These are phyloP conservation scores for Prionchulus punctatus DNA, from an alignment of 2,888 invertebrate species.

Conservation along the genomic window DNA sequence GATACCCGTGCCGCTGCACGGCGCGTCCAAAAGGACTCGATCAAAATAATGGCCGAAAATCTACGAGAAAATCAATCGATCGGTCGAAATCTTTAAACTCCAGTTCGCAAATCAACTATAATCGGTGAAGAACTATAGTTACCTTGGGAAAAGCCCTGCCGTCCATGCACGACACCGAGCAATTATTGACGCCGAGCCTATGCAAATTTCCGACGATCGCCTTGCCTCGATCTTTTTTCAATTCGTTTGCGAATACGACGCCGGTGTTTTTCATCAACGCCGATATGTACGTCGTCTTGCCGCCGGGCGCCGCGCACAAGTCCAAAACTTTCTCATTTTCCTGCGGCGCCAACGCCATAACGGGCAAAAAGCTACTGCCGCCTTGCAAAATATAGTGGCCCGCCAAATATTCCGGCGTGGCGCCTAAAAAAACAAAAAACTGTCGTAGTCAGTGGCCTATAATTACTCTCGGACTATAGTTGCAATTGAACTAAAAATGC, in stretches of 20 bases:
- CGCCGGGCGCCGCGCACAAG: conserved; percentile 95
- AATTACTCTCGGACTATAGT: too few relatives aligned
- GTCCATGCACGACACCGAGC: conserved; percentile 71
- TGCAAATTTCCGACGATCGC: conserved; percentile 89
- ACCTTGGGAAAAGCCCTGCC: conserved; percentile 62
- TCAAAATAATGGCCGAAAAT: conserved; percentile 52
- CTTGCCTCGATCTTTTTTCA: conserved; percentile 63
- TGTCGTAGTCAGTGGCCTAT: too few relatives aligned
- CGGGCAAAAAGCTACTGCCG: conserved; percentile 86
- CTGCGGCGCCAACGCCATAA: conserved; percentile 91
- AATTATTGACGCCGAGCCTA: conserved; percentile 81
- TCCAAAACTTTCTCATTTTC: conserved; percentile 84
- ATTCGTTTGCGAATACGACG: conserved; percentile 83
- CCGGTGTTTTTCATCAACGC: conserved; percentile 97
- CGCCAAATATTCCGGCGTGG: conserved; percentile 94
- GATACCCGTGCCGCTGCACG: conserved; percentile 95
- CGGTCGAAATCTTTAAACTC: neutral
- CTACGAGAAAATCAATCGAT: conserved; percentile 8
- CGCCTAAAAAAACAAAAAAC: conserved; percentile 40
- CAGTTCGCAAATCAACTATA: neutral
- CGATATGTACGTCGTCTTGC: conserved; percentile 91
- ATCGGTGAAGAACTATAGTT: conserved; percentile 13
- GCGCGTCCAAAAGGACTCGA: conserved; percentile 84
- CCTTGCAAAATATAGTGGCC: conserved; percentile 92
- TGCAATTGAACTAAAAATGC: too few relatives aligned